phyloP scores from a whole-genome alignment of 1,140 invertebrate genomes.

The Apis cerana region DNA sequence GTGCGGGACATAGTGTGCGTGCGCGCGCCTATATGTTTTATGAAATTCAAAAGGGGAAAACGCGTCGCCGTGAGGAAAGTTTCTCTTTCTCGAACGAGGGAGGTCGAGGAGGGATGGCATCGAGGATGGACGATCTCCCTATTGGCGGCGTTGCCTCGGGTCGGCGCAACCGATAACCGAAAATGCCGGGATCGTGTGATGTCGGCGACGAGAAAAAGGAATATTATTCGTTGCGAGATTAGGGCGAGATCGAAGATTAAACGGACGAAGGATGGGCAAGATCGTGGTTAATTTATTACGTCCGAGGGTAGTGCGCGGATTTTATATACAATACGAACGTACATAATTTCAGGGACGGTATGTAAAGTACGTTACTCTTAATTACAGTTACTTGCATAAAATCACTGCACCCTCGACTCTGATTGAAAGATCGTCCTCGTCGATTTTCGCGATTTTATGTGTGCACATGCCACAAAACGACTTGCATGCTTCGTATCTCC shows the following conservation, averaged over 20 bases:
- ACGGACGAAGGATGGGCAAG: neutral
- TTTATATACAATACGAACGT: neutral
- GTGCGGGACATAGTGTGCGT: neutral
- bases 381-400: neutral
- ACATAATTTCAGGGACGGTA: conserved; percentile 8
- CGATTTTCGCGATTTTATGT: neutral
- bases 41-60: conserved; percentile 29
- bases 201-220: neutral
- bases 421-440: neutral
- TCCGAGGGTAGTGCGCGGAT: neutral
- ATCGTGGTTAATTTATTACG: conserved; percentile 8
- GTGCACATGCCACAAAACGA: neutral
- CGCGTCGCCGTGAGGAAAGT: conserved; percentile 24
- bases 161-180: conserved; percentile 10
- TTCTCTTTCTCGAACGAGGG: neutral
- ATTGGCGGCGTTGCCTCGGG: neutral
- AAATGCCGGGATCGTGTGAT: neutral
- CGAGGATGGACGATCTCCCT: neutral
- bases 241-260: neutral
- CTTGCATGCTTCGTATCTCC: neutral
- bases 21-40: conserved; percentile 1
- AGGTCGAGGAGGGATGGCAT: neutral
- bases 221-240: neutral
- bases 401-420: neutral
- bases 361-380: neutral